phyloP scores from a whole-genome alignment of 2,888 invertebrate genomes.

The Conchocele bisecta region DNA sequence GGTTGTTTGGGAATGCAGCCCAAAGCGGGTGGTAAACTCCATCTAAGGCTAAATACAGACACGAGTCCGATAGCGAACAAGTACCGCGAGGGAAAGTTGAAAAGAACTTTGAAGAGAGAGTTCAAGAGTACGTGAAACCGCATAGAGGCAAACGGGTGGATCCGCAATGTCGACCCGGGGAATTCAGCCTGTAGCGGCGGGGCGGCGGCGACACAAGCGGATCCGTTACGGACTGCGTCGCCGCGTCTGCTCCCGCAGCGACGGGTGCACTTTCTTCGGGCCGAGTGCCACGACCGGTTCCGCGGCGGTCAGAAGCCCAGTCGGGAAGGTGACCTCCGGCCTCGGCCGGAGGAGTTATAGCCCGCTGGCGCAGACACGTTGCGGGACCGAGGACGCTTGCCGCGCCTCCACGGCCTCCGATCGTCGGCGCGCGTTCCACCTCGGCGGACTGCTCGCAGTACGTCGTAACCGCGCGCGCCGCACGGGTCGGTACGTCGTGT shows the following conservation, averaged over 20 bases:
- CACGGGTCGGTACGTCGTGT: slow-evolving; percentile 41
- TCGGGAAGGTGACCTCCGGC: slow-evolving; percentile 40
- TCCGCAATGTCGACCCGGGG: slow-evolving; percentile 67
- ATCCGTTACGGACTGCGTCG: slow-evolving; percentile 86
- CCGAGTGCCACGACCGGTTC: slow-evolving; percentile 68
- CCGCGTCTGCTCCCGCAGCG: slow-evolving; percentile 86
- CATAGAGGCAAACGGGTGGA: slow-evolving; percentile 82
- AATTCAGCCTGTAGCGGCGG: slow-evolving; percentile 26
- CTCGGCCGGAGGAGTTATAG: slow-evolving; percentile 26
- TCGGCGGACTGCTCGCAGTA: slow-evolving; percentile 53
- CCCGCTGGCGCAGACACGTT: slow-evolving; percentile 18
- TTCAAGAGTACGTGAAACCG: slow-evolving; percentile 86
- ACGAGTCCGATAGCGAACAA: slow-evolving; percentile 88
- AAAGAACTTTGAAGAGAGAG: slow-evolving; percentile 87
- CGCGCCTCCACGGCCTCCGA: slow-evolving; percentile 14
- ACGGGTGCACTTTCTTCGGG: slow-evolving; percentile 82
- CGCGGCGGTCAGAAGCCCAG: slow-evolving; percentile 52
- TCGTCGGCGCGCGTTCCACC: neutral
- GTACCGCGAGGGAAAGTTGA: slow-evolving; percentile 88
- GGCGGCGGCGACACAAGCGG: slow-evolving; percentile 84
- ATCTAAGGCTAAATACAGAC: slow-evolving; percentile 86
- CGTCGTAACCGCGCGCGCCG: slow-evolving; percentile 4
- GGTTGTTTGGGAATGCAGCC: slow-evolving; percentile 64
- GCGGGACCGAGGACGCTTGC: slow-evolving; percentile 46
- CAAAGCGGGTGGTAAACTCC: slow-evolving; percentile 85